Conservation (phyloP, 2,888 invertebrate species). For the Eutolmus rufibarbis region DNA sequence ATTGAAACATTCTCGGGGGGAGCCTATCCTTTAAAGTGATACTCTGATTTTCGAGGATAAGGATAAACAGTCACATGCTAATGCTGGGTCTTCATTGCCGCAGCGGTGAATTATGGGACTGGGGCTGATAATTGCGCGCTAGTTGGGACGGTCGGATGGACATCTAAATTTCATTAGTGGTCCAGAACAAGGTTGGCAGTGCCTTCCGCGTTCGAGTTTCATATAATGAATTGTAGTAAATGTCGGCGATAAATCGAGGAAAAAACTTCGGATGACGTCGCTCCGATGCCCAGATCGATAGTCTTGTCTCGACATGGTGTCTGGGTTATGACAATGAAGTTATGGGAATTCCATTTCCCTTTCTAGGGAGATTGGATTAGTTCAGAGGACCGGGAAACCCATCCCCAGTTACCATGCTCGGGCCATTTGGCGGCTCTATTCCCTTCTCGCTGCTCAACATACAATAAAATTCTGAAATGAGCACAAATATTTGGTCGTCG, state of each 20-base stretch:
- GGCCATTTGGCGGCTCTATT: neutral
- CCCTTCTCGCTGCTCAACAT: neutral
- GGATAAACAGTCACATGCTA: neutral
- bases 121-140: neutral
- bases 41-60: neutral
- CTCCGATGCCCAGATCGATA: neutral
- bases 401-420: neutral
- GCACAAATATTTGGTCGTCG: neutral
- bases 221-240: neutral
- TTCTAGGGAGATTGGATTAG: neutral
- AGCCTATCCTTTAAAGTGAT: constrained; percentile 2
- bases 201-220: neutral
- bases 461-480: neutral
- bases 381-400: neutral
- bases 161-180: neutral
- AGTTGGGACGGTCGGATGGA: neutral
- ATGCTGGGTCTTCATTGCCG: neutral
- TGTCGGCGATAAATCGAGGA: neutral
- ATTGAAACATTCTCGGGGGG: neutral
- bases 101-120: neutral
- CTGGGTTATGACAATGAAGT: constrained; percentile 22
- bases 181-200: neutral
- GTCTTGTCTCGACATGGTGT: constrained; percentile 11
- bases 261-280: constrained; percentile 4
- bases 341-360: constrained; percentile 4